A percentile compares a stretch with the other conserved stretches of the same genome.
Conservation (phyloP, 2,888 invertebrate species). For the Aphodius sticticus region DNA sequence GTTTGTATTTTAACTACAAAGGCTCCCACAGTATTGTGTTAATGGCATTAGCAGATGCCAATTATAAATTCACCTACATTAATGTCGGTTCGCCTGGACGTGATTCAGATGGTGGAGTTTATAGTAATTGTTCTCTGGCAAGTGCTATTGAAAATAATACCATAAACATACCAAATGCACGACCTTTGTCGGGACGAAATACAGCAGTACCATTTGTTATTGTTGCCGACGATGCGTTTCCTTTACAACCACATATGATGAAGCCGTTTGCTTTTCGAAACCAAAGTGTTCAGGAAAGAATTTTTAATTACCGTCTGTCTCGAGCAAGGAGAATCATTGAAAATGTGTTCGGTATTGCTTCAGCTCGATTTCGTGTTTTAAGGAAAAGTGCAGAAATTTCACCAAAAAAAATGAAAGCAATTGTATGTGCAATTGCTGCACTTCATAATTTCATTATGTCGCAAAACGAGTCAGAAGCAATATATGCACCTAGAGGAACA, state of each 20-base stretch:
- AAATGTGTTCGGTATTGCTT: slow-evolving; percentile 41
- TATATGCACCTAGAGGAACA: slow-evolving; percentile 9
- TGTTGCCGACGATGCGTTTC: slow-evolving; percentile 39
- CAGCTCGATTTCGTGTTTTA: slow-evolving; percentile 20
- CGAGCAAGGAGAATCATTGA: slow-evolving; percentile 38
- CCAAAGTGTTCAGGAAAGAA: slow-evolving; percentile 37
- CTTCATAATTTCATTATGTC: slow-evolving; percentile 11
- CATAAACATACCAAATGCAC: slow-evolving; percentile 38
- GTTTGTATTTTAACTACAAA: slow-evolving; percentile 42
- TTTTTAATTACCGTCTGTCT: slow-evolving; percentile 39
- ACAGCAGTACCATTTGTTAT: slow-evolving; percentile 35
- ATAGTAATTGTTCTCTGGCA: slow-evolving; percentile 41
- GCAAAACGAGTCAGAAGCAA: background rate
- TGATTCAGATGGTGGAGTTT: slow-evolving; percentile 42
- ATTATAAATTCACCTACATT: slow-evolving; percentile 41
- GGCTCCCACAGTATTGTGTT: slow-evolving; percentile 37
- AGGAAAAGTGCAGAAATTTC: slow-evolving; percentile 17
- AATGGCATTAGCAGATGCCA: slow-evolving; percentile 43
- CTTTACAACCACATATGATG: slow-evolving; percentile 35
- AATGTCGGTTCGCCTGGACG: slow-evolving; percentile 40
- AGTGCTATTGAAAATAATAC: slow-evolving; percentile 38
- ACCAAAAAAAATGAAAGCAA: slow-evolving; percentile 13
- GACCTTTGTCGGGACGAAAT: slow-evolving; percentile 34
- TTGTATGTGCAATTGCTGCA: slow-evolving; percentile 6
- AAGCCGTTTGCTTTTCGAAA: slow-evolving; percentile 35